These are phyloP conservation scores for Numida meleagris DNA, from an alignment of 2,113 vertebrate species.

Conservation along the genomic window DNA sequence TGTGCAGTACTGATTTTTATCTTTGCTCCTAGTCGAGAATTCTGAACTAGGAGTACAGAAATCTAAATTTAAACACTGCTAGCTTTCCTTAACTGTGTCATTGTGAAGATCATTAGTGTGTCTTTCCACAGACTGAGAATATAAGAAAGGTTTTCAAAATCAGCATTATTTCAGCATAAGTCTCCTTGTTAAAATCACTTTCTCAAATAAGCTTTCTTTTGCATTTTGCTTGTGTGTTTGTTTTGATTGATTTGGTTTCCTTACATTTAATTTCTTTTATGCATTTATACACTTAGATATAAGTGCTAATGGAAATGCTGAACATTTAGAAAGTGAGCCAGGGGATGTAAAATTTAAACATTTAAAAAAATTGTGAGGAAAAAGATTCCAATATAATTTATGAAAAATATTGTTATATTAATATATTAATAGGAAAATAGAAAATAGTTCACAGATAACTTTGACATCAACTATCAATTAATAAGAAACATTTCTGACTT, in stretches of 20 bases:
- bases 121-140: neutral
- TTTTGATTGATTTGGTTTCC: neutral
- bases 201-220: neutral
- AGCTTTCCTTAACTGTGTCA: neutral
- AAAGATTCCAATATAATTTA: neutral
- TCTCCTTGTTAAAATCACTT: neutral
- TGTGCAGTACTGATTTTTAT: too few relatives aligned
- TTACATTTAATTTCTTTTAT: neutral
- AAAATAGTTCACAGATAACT: neutral
- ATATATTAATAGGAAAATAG: neutral
- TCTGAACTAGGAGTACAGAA: neutral
- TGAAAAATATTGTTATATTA: neutral
- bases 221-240: neutral
- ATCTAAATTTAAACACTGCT: neutral
- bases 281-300: neutral
- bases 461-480: neutral
- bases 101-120: fast-evolving
- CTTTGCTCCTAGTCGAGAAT: neutral
- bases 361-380: neutral
- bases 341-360: neutral
- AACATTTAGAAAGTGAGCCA: neutral
- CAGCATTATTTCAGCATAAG: neutral
- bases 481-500: neutral
- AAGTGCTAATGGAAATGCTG: neutral
- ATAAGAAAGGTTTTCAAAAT: neutral